Evolutionary conservation across 2,113 vertebrate genomes (phyloP).

Genomic region (Malurus alboscapulatus): DNA sequence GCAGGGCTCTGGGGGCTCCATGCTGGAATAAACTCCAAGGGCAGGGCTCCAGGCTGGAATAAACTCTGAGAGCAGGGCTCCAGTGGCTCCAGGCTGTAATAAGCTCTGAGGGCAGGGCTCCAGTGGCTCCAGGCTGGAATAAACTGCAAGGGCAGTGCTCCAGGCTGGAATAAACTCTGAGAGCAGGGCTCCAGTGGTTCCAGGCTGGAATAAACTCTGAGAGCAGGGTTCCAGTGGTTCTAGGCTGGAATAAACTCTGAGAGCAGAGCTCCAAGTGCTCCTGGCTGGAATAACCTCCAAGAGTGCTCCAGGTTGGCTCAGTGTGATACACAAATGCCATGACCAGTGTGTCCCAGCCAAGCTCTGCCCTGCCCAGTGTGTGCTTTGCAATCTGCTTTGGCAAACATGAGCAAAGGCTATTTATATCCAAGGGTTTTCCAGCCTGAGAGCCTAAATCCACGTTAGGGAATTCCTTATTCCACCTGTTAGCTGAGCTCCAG

Average conservation of each 20-base stretch:
- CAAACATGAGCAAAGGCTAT: neutral
- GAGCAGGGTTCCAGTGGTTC: neutral
- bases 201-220: too few relatives aligned
- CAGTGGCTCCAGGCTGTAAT: too few relatives aligned
- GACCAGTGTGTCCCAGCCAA: neutral
- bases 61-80: neutral
- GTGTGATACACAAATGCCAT: accelerated
- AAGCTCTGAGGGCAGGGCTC: too few relatives aligned
- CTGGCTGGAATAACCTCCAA: too few relatives aligned
- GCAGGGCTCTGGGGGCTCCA: neutral
- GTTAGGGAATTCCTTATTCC: neutral
- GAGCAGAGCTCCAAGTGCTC: too few relatives aligned
- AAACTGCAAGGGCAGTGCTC: too few relatives aligned
- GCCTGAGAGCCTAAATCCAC: neutral
- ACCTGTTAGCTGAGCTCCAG: neutral
- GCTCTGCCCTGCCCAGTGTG: neutral
- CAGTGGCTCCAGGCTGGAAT: too few relatives aligned
- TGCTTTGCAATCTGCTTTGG: neutral
- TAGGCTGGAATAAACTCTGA: too few relatives aligned
- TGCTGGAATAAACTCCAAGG: neutral
- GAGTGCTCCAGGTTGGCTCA: neutral
- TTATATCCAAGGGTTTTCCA: neutral
- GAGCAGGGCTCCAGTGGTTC: too few relatives aligned
- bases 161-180: too few relatives aligned
- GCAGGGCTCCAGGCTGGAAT: neutral